These are phyloP conservation scores for Drosophila aff. DNA, from an alignment of 1,140 invertebrate genomes.

Conservation along the genomic window DNA sequence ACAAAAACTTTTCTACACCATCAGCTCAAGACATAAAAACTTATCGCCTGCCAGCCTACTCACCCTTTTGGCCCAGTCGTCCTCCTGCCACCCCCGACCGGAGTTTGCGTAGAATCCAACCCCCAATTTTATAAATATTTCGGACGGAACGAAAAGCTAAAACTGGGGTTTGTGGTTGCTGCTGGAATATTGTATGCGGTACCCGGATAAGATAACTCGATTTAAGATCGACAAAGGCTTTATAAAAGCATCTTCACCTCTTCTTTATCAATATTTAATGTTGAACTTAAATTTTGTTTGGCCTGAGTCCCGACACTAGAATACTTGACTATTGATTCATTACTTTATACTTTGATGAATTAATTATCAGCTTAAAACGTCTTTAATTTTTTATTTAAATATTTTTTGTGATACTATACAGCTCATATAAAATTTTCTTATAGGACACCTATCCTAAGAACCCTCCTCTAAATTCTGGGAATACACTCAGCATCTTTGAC, in stretches of 20 bases:
- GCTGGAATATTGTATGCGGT: conserved; percentile 22
- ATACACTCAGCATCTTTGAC: conserved; percentile 25
- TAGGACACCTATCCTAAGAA: neutral
- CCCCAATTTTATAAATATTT: conserved; percentile 52
- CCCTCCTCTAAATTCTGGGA: neutral
- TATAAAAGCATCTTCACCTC: neutral
- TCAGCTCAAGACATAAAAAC: conserved; percentile 83
- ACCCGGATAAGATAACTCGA: conserved; percentile 25
- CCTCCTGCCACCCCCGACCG: conserved; percentile 19
- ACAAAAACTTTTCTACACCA: conserved; percentile 81
- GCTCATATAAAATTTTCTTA: too few species aligned
- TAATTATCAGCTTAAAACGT: neutral
- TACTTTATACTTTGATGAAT: neutral
- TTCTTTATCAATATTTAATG: neutral
- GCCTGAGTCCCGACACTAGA: too few species aligned
- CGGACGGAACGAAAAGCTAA: conserved; percentile 8
- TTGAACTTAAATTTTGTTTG: too few species aligned
- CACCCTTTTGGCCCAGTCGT: conserved; percentile 14
- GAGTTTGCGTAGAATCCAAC: conserved; percentile 66
- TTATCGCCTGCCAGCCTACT: conserved; percentile 69
- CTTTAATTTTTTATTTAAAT: neutral
- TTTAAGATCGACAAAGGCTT: neutral
- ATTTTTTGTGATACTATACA: too few species aligned
- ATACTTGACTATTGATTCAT: neutral
- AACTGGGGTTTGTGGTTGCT: conserved; percentile 31